Evolutionary conservation across 2,113 vertebrate genomes (phyloP).

Genomic region (Ctenodactylus gundi): DNA sequence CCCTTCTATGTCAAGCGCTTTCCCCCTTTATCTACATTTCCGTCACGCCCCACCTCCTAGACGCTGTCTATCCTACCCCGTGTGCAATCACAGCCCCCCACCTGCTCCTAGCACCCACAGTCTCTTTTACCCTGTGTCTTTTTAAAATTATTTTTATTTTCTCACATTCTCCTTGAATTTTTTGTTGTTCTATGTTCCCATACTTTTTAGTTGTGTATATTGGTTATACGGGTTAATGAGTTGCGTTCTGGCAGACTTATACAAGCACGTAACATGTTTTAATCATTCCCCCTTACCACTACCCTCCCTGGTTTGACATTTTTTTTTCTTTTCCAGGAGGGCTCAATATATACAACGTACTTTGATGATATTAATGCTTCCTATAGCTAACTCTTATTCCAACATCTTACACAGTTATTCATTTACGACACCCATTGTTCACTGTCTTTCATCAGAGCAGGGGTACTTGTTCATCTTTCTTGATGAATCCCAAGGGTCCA

Average conservation of each 20-base stretch:
- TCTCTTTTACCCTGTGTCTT: not conserved
- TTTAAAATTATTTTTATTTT: not conserved
- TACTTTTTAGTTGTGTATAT: too few relatives aligned
- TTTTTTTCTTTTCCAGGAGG: too few relatives aligned
- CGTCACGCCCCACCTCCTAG: not conserved
- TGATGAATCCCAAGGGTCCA: not conserved
- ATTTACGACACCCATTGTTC: not conserved
- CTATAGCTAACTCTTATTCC: too few relatives aligned
- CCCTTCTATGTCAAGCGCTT: not conserved
- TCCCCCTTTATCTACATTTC: fast-evolving
- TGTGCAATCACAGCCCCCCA: too few relatives aligned
- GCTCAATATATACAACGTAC: too few relatives aligned
- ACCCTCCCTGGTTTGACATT: too few relatives aligned
- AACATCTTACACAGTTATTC: not conserved
- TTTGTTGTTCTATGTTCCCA: too few relatives aligned
- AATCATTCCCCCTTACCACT: too few relatives aligned
- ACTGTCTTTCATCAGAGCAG: not conserved
- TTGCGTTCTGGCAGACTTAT: too few relatives aligned
- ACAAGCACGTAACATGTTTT: too few relatives aligned
- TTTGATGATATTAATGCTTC: too few relatives aligned
- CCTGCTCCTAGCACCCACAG: not conserved
- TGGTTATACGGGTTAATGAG: too few relatives aligned
- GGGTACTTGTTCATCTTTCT: not conserved
- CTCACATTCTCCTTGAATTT: not conserved
- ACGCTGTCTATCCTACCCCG: not conserved